phyloP scores from a whole-genome alignment of 2,113 vertebrate genomes.

The Nematolebias whitei region DNA sequence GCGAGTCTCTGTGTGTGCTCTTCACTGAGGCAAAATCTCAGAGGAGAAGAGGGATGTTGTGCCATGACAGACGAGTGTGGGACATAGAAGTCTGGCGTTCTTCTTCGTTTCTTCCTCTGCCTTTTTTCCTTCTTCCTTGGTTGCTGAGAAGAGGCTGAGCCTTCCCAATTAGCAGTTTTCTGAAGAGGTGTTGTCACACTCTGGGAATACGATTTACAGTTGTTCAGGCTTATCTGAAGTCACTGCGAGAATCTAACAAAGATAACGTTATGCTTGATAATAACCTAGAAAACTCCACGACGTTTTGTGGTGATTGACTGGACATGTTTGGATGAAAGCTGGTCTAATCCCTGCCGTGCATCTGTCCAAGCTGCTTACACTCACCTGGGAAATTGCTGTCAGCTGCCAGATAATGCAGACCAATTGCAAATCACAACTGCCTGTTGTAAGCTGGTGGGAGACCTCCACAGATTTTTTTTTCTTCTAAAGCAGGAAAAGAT shows the following conservation, averaged over 20 bases:
- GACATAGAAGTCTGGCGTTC: constrained; percentile 58
- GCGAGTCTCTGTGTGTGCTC: constrained; percentile 63
- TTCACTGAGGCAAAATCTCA: constrained; percentile 66
- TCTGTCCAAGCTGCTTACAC: constrained; percentile 62
- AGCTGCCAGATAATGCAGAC: constrained; percentile 51
- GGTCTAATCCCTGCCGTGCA: constrained; percentile 51
- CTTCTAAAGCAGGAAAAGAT: constrained; percentile 26
- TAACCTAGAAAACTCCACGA: constrained; percentile 46
- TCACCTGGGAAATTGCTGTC: constrained; percentile 36
- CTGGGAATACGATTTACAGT: constrained; percentile 70
- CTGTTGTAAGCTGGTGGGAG: constrained; percentile 44
- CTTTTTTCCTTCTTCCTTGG: constrained; percentile 29
- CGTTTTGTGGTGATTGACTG: constrained; percentile 50
- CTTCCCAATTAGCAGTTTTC: constrained; percentile 75
- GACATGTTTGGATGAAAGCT: constrained; percentile 49
- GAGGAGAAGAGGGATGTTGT: constrained; percentile 50
- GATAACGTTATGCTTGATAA: constrained; percentile 48
- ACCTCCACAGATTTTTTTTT: constrained; percentile 44
- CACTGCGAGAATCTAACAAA: constrained; percentile 36
- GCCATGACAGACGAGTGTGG: constrained; percentile 61
- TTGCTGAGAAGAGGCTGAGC: constrained; percentile 60
- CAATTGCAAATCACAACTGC: constrained; percentile 46
- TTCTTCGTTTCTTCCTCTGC: constrained; percentile 52
- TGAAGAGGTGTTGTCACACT: constrained; percentile 69
- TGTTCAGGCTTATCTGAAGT: constrained; percentile 58